Evolutionary conservation across 1,140 invertebrate genomes (phyloP), one percentile per base, ranked within the genome.

Genomic region (Drosophila pectinifera): DNA sequence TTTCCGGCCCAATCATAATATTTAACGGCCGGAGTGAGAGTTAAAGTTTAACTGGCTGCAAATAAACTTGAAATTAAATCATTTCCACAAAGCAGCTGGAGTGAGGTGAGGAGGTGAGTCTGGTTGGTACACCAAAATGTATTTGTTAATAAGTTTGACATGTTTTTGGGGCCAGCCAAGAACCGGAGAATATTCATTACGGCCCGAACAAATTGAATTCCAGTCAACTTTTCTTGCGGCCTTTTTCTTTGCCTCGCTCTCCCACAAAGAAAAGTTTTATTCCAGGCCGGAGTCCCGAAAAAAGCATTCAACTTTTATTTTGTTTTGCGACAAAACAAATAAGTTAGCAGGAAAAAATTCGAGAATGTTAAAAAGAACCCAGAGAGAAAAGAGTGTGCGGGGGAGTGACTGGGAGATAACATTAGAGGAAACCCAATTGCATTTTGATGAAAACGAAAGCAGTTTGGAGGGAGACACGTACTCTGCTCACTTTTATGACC

Each of bases 151-250:
- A 88, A 82, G 83, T 82, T 82, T 22, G 64, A 78, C 68, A 86
- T 68, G 61, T 67, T 79, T 77, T 43, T 54, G 39, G 64, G 56
- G 26, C 45, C 38, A 6, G 49, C 59, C 61, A 49, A 64, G 59
- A 34, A 20, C 39, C 38, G n/a, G 54, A 79, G 67, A 46, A 65
- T 80, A 80, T 84, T 84, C 64, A 80, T 82, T 82, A 78, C 58
- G 67, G 42, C 54, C 55, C 38, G 46, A 49, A 84, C 80, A 84
- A 86, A 88, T 86, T 88, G 74, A 86, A 86, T 88, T 86, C 72
- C 63, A 68, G 67, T 38, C 62, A 86, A 86, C 73, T 86, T 85
- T 86, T 77, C 38, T 39, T 64, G 48, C 70, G 57, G 57, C 46
- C 72, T 76, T 75, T 70, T 75, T 67, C 41, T 36, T 39, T 10